Evolutionary conservation across 2,113 vertebrate genomes (phyloP).

Genomic region (Campylomormyrus numenius): DNA sequence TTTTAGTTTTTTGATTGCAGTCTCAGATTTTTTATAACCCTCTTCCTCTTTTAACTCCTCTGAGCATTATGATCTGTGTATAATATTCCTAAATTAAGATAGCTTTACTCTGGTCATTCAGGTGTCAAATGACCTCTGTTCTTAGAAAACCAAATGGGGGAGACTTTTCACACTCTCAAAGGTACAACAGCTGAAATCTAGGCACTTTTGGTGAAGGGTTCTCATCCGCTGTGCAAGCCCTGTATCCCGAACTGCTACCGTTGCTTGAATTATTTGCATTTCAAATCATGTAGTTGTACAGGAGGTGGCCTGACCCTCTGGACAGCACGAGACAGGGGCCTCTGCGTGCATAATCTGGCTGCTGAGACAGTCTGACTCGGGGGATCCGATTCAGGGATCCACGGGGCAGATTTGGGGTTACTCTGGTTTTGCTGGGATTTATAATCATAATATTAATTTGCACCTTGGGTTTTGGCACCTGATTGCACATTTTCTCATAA

Average conservation of each 20-base stretch:
- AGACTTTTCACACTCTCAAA: neutral
- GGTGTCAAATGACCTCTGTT: too few species aligned
- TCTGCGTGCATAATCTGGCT: neutral
- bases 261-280: neutral
- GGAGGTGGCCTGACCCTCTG: neutral
- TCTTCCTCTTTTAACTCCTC: too few species aligned
- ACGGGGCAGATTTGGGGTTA: neutral
- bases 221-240: neutral
- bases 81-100: too few species aligned
- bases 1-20: too few species aligned
- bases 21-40: too few species aligned
- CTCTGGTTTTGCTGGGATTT: neutral
- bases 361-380: neutral
- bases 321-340: neutral
- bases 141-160: too few species aligned
- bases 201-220: neutral
- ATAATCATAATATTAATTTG: neutral
- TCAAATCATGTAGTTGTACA: neutral
- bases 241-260: neutral
- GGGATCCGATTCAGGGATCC: neutral
- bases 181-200: neutral
- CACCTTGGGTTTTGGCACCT: neutral
- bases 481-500: slow-evolving; percentile 1
- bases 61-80: too few species aligned
- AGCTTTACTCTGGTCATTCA: too few species aligned